Evolutionary conservation across 2,113 vertebrate species (phyloP).

Genomic region (Rhinichthys klamathensis): DNA sequence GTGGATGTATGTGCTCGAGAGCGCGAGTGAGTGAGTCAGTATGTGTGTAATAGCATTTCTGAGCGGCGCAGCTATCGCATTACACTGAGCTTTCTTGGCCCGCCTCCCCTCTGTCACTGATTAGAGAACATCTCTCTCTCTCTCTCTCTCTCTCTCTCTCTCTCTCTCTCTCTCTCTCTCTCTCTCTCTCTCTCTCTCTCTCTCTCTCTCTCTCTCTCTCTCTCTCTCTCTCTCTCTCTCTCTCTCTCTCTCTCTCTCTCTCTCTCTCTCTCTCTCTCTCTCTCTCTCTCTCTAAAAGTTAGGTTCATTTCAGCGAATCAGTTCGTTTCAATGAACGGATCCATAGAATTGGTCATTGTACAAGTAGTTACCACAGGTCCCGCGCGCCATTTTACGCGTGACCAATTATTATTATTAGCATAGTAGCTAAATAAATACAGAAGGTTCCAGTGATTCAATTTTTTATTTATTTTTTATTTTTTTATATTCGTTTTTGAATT

Average conservation of each 20-base stretch:
- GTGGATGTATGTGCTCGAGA: conserved; percentile 2
- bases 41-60: conserved; percentile 79
- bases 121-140: conserved; percentile 48
- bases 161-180: conserved; percentile 21
- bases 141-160: conserved; percentile 20
- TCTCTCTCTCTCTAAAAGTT: background rate
- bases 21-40: conserved; percentile 49
- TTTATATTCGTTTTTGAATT: too few species aligned
- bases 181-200: conserved; percentile 16
- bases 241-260: conserved; percentile 19
- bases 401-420: too few species aligned
- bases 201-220: conserved; percentile 18
- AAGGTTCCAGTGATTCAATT: too few species aligned
- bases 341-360: background rate
- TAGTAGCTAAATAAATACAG: too few species aligned
- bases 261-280: conserved; percentile 5
- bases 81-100: conserved; percentile 81
- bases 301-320: background rate
- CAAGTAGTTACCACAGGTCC: background rate
- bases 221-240: conserved; percentile 22
- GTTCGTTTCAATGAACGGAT: conserved; percentile 1
- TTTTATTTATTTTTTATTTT: too few species aligned
- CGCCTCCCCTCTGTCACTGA: conserved; percentile 77
- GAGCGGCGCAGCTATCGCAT: conserved; percentile 82
- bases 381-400: too few species aligned